Evolutionary conservation across 2,888 invertebrate species (phyloP).

Genomic region (Andrena trimmerana): DNA sequence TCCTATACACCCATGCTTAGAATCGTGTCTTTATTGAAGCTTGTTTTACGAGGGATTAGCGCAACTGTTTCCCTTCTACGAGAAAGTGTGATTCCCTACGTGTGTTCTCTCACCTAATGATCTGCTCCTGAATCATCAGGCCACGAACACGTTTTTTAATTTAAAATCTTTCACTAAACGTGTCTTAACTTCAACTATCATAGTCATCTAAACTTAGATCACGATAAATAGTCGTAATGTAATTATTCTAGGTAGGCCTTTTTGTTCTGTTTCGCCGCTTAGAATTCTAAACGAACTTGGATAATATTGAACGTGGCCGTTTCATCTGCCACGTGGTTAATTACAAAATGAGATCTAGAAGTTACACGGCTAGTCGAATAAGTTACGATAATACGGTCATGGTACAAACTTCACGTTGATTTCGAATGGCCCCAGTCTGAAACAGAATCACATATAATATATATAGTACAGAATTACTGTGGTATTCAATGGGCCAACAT

Average conservation of each 20-base stretch:
- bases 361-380: conserved; percentile 66
- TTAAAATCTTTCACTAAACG: conserved; percentile 63
- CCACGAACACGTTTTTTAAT: conserved; percentile 34
- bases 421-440: conserved; percentile 84
- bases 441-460: conserved; percentile 55
- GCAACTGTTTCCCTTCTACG: conserved; percentile 41
- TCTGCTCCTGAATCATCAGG: conserved; percentile 40
- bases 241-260: conserved; percentile 79
- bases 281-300: conserved; percentile 71
- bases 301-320: conserved; percentile 54
- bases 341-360: conserved; percentile 71
- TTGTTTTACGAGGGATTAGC: conserved; percentile 38
- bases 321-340: conserved; percentile 35
- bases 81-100: conserved; percentile 39
- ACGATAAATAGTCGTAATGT: conserved; percentile 64
- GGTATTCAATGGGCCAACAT: too few relatives aligned
- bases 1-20: conserved; percentile 1
- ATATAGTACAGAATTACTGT: too few relatives aligned
- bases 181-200: conserved; percentile 55
- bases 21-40: conserved; percentile 44
- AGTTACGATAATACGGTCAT: conserved; percentile 70
- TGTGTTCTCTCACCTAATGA: conserved; percentile 41
- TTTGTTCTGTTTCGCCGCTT: conserved; percentile 74
- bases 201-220: conserved; percentile 63
- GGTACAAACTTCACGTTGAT: conserved; percentile 82